Conservation (phyloP, 1,140 invertebrate genomes). For the Doryteuthis pealeii region DNA sequence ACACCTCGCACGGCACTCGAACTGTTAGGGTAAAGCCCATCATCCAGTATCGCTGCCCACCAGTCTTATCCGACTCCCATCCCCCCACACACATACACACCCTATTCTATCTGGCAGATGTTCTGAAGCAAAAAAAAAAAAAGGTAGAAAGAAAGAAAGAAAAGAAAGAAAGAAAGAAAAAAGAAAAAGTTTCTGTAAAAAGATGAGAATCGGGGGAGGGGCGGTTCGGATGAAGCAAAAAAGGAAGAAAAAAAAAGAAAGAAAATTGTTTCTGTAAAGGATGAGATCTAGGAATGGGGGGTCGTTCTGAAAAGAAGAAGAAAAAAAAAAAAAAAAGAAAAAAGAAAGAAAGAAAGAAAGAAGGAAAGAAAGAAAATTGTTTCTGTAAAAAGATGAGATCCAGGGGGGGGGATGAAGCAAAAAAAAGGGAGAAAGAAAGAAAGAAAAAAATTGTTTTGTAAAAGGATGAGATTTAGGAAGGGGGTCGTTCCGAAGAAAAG, state of each 20-base stretch:
- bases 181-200: neutral
- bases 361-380: neutral
- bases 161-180: neutral
- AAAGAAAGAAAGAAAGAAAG: neutral
- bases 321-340: neutral
- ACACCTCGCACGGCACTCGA: no score
- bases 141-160: neutral
- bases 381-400: neutral
- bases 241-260: neutral
- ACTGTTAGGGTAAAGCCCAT: no score
- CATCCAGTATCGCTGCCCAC: no score
- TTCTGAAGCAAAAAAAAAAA: neutral
- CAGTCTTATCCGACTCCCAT: no score
- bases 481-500: neutral
- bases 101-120: no score
- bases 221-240: neutral
- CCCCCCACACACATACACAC: no score
- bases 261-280: neutral
- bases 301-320: neutral
- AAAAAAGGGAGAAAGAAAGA: neutral
- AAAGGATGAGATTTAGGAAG: neutral
- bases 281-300: neutral
- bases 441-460: neutral
- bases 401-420: neutral
- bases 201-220: neutral